These are phyloP conservation scores for Centroberyx gerrardi DNA, from an alignment of 2,797 vertebrate genomes.

Conservation along the genomic window DNA sequence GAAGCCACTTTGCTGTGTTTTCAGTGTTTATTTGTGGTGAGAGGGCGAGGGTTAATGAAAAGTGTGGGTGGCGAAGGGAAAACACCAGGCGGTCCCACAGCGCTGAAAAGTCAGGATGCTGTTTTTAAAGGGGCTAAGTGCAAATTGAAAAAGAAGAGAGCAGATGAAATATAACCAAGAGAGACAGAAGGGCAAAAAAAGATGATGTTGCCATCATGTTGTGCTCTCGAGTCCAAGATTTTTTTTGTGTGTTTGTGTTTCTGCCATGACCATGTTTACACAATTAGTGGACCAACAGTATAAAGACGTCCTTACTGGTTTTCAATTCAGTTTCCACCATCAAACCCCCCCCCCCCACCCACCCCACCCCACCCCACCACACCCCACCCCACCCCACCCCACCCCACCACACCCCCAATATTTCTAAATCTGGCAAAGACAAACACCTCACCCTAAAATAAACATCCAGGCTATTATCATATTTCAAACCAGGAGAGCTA, in stretches of 20 bases:
- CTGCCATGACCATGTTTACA: neutral
- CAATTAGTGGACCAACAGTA: too few relatives aligned
- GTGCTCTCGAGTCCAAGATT: neutral
- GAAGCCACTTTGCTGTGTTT: neutral
- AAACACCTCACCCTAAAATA: neutral
- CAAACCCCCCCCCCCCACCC: too few relatives aligned
- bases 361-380: too few relatives aligned
- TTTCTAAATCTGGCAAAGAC: conserved; percentile 1
- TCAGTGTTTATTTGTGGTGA: neutral
- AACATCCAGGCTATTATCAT: neutral
- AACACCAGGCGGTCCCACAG: neutral
- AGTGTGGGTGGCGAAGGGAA: neutral
- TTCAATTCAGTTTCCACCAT: too few relatives aligned
- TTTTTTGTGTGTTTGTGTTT: neutral
- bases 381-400: too few relatives aligned
- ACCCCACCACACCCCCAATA: too few relatives aligned
- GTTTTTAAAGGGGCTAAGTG: neutral
- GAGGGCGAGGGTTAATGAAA: neutral
- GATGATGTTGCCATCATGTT: neutral
- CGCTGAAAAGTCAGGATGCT: neutral
- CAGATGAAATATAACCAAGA: neutral
- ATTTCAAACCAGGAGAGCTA: neutral
- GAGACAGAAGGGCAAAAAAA: neutral
- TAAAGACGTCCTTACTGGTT: too few relatives aligned
- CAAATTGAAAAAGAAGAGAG: neutral